Base-by-base conservation (phyloP, 1,140 invertebrate species). In the Asobara japonica region DNA sequence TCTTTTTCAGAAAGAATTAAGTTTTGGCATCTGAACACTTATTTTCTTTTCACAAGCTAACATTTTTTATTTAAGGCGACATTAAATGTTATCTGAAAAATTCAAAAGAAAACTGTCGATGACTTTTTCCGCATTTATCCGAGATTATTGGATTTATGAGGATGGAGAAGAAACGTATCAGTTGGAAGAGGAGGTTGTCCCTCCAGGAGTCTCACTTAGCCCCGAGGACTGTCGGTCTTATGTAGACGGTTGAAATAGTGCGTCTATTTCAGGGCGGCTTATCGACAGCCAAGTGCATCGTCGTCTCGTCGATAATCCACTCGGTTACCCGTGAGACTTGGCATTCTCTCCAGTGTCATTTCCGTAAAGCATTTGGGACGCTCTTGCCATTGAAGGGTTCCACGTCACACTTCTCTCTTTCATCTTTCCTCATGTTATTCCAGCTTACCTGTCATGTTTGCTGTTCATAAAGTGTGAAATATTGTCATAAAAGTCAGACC, bases 301-400 rank as follows among this genome's bases (percentile, higher is more conserved):
- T 29, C 22, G 56, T 29, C 22, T 27, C 22, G 56, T 51, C 56
- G 25, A 60, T 60, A 60, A 27, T n/a, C 8, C 25, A n/a, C 25
- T 25, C n/a, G 41, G 6, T 25, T 27, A 25, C 25, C 56, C 56
- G 56, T 29, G 56, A 60, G 56, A 60, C 56, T 27, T 60, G 56
- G 22, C 25, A 60, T 60, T 60, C 25, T 60, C 56, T 25, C 20
- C 20, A 25, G 56, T 60, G 56, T 60, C 25, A 60, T 60, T 60
- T 60, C 22, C 56, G 56, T 13, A 29, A 60, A 20, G 56, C 56
- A 60, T 60, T 60, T 25, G 25, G 25, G 56, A 29, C 56, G 25
- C 25, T 27, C 22, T 60, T 29, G 25, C 13, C 6, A 60, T 51
- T 18, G 45, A 51, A 16, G n/a, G 45, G n/a, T 38, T 5, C 2